These are phyloP conservation scores for Aspidoscelis tigris DNA, from an alignment of 2,113 vertebrate genomes.

Conservation along the genomic window DNA sequence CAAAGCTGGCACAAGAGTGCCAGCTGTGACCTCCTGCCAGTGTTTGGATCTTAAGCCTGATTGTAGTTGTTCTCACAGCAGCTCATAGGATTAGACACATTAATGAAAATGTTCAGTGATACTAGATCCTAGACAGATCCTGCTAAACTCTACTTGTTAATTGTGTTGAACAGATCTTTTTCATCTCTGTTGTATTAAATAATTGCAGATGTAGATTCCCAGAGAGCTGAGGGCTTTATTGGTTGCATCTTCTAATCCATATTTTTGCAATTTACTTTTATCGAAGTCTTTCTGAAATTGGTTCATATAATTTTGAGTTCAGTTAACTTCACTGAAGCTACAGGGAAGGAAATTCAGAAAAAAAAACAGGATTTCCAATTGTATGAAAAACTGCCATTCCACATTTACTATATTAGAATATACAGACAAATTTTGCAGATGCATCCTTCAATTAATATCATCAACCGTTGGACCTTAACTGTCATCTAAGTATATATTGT, in stretches of 20 bases:
- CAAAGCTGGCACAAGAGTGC: not conserved
- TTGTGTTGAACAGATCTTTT: not conserved
- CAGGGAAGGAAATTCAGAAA: not conserved
- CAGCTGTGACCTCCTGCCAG: not conserved
- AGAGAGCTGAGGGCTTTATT: not conserved
- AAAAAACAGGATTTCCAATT: not conserved
- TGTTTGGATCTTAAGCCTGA: not conserved
- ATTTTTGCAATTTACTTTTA: not conserved
- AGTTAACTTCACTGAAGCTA: not conserved
- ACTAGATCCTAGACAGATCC: not conserved
- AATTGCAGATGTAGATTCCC: not conserved
- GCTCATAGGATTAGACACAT: not conserved
- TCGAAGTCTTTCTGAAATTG: not conserved
- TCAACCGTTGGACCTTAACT: not conserved
- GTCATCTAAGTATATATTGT: not conserved
- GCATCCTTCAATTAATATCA: not conserved
- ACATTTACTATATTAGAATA: not conserved
- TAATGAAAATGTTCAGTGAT: not conserved
- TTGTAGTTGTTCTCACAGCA: not conserved
- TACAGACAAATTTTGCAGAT: not conserved
- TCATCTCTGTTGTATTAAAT: not conserved
- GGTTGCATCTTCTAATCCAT: not conserved
- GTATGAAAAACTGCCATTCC: not conserved
- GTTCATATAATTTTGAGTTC: not conserved
- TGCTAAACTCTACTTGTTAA: not conserved